Conservation (phyloP, 2,888 invertebrate species). For the Dermolepida albohirtum region DNA sequence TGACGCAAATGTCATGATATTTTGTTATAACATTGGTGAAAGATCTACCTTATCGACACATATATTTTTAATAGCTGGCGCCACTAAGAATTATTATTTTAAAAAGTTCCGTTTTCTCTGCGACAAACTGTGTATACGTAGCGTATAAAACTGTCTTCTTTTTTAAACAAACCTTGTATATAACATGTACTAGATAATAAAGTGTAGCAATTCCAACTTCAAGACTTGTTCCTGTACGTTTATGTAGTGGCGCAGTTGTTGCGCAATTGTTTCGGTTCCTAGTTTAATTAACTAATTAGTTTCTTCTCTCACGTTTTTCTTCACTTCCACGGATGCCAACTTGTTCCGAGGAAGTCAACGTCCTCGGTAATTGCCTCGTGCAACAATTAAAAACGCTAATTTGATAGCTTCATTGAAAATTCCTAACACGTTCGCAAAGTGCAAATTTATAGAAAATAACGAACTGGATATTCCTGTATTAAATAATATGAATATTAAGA, state of each 20-base stretch:
- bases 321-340: conserved; percentile 35
- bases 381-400: conserved; percentile 32
- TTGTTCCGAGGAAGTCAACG: conserved; percentile 30
- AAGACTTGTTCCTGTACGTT: conserved; percentile 12
- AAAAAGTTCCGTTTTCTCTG: too few relatives aligned
- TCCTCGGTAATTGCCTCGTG: conserved; percentile 27
- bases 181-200: not conserved
- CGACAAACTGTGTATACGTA: too few relatives aligned
- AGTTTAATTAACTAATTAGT: conserved; percentile 38
- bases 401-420: conserved; percentile 26
- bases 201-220: not conserved
- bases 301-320: conserved; percentile 37
- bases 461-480: not conserved
- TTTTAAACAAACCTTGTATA: too few relatives aligned
- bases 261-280: conserved; percentile 36
- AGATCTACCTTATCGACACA: too few relatives aligned
- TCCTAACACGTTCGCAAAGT: conserved; percentile 8
- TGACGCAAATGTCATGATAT: too few relatives aligned
- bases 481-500: not conserved
- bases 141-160: too few relatives aligned
- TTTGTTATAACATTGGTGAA: too few relatives aligned
- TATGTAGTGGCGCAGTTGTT: conserved; percentile 23
- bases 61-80: too few relatives aligned
- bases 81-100: too few relatives aligned
- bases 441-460: not conserved